Evolutionary conservation across 2,797 vertebrate genomes (phyloP), one percentile per base, ranked within the genome.

Genomic region (Rousettus madagascariensis): DNA sequence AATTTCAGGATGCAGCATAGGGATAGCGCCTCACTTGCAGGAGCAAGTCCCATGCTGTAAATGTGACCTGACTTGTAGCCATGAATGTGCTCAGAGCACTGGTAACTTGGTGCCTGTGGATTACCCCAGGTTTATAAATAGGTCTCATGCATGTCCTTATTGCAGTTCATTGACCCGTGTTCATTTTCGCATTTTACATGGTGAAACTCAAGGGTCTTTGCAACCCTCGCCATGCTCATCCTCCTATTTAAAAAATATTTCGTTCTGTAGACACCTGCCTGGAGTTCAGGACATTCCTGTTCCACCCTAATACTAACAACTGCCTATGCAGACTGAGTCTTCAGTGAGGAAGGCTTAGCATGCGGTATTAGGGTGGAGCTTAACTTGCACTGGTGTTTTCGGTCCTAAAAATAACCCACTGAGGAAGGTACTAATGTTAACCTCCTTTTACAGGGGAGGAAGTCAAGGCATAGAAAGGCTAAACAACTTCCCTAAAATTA

Each of bases 401-500:
- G 36, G 53, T 83, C 55, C 66, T 83, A 61, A 33, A 51, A 91
- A 63, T 19, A 79, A 33, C 16, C 49, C 13, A 8, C 1, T 15
- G 33, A 74, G 63, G 17, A 8, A 20, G 28, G 26, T 61, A 20
- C 51, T 38, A 41, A 55, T 20, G n/a, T 13, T 28, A 72, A 57
- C 38, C n/a, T 89, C 46, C 46, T 65, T 96, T 75, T 90, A 49
- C 8, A 80, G 6, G 68, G 28, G 12, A 65, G 30, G 16, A 82
- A 57, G 43, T 65, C n/a, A 55, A 79, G 61, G 41, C 1, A 4
- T 33, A 46, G 8, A 33, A 78, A 92, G 30, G 26, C 17, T 57
- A 61, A 90, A 36, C 55, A 28, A 22, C 8, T 74, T 90, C 57
- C 83, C 19, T 57, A 66, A 69, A 92, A 55, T n/a, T 59, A 95